These are phyloP conservation scores for Euclidia mi DNA, from an alignment of 2,888 invertebrate genomes.

Conservation along the genomic window DNA sequence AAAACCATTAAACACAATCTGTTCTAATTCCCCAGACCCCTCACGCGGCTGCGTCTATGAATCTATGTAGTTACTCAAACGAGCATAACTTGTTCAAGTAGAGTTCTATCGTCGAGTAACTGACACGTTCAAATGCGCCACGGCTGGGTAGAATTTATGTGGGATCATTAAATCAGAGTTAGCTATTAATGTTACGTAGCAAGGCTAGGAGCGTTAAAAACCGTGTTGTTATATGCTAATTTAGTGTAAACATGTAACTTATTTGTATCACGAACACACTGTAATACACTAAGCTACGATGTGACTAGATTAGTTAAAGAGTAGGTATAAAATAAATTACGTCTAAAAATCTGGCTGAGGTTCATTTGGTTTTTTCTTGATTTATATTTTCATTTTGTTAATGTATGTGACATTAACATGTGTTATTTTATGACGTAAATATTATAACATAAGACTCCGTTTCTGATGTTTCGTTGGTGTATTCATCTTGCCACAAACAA, in stretches of 20 bases:
- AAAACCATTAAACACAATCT: slow-evolving; percentile 32
- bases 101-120: slow-evolving; percentile 27
- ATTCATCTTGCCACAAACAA: no score
- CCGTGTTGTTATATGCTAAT: slow-evolving; percentile 21
- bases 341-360: no score
- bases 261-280: neutral
- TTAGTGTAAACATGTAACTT: slow-evolving; percentile 9
- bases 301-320: neutral
- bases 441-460: no score
- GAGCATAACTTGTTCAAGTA: slow-evolving; percentile 28
- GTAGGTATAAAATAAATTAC: no score
- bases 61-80: slow-evolving; percentile 35
- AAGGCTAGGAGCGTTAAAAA: slow-evolving; percentile 13
- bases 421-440: no score
- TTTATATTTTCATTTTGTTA: no score
- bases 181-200: slow-evolving; percentile 52
- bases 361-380: no score
- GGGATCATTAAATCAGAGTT: slow-evolving; percentile 71
- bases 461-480: no score
- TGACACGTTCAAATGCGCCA: slow-evolving; percentile 46
- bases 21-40: slow-evolving; percentile 22
- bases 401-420: no score
- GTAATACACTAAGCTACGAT: neutral
- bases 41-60: slow-evolving; percentile 9
- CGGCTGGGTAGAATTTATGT: slow-evolving; percentile 65